phyloP scores from a whole-genome alignment of 64 coral and sea anemone species.

The Acropora tenuis region DNA sequence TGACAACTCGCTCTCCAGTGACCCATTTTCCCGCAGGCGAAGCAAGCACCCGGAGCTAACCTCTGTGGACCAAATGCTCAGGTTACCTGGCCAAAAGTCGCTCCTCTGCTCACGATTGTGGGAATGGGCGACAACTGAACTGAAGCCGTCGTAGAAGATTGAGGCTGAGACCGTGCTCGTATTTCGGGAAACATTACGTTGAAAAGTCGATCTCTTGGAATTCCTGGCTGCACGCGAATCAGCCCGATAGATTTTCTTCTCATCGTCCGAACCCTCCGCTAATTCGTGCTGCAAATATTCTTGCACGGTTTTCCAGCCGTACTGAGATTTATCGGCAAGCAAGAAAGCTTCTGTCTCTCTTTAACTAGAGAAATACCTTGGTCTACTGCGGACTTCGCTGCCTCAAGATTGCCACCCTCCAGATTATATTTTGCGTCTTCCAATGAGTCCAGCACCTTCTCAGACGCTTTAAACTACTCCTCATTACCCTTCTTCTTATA shows the following conservation, averaged over 20 bases:
- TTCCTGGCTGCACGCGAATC: not conserved
- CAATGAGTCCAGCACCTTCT: constrained; percentile 29
- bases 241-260: constrained; percentile 11
- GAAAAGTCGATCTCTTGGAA: not conserved
- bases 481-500: constrained; percentile 51
- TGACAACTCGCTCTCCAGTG: not conserved
- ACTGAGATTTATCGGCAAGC: constrained; percentile 16
- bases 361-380: constrained; percentile 34
- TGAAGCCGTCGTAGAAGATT: not conserved
- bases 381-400: constrained; percentile 26
- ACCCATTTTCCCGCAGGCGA: not conserved
- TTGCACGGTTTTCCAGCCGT: constrained; percentile 45
- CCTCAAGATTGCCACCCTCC: constrained; percentile 4
- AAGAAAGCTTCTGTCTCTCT: constrained; percentile 37
- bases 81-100: constrained; percentile 1
- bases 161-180: not conserved
- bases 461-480: constrained; percentile 34
- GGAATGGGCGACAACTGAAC: not conserved
- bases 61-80: not conserved
- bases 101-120: not conserved
- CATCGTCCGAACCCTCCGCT: constrained; percentile 36
- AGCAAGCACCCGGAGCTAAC: not conserved
- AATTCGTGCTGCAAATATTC: constrained; percentile 35
- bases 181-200: not conserved
- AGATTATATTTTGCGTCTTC: constrained; percentile 47